These are phyloP conservation scores for Drosophila dunni DNA, from an alignment of 1,140 invertebrate species.

Conservation along the genomic window DNA sequence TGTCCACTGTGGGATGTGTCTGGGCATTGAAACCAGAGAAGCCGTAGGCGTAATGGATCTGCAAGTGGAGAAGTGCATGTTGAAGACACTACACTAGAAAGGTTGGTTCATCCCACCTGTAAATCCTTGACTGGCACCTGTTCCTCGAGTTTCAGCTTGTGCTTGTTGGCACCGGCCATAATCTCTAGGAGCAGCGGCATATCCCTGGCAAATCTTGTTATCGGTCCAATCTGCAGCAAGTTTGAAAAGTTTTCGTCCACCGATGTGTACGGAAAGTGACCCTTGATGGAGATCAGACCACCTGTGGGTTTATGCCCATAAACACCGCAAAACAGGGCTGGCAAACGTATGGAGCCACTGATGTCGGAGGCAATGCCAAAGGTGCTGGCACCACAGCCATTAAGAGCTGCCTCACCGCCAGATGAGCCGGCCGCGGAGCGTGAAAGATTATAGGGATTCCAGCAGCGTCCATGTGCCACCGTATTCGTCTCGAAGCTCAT, in stretches of 20 bases:
- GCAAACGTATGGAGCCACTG: conserved; percentile 95
- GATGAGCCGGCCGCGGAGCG: conserved; percentile 90
- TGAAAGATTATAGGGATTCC: conserved; percentile 91
- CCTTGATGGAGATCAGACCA: conserved; percentile 86
- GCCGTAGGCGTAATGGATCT: conserved; percentile 86
- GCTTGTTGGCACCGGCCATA: conserved; percentile 85
- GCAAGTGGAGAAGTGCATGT: conserved; percentile 42
- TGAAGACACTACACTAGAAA: too few species aligned
- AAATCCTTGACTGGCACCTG: conserved; percentile 87
- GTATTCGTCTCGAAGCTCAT: conserved; percentile 90
- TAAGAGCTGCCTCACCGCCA: conserved; percentile 89
- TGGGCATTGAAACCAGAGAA: conserved; percentile 89
- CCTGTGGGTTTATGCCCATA: conserved; percentile 94
- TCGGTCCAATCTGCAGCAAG: conserved; percentile 89
- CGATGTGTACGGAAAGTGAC: conserved; percentile 86
- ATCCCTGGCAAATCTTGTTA: conserved; percentile 92
- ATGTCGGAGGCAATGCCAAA: conserved; percentile 95
- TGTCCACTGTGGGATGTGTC: conserved; percentile 85
- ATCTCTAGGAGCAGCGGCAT: conserved; percentile 89
- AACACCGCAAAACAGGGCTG: conserved; percentile 93
- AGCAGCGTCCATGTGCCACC: conserved; percentile 89
- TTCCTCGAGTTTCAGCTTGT: conserved; percentile 84
- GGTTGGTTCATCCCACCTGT: conserved; percentile 77
- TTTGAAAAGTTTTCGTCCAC: conserved; percentile 48
- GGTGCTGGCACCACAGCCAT: conserved; percentile 90